Evolutionary conservation across 2,797 vertebrate genomes (phyloP).

Genomic region (Heliangelus exortis): DNA sequence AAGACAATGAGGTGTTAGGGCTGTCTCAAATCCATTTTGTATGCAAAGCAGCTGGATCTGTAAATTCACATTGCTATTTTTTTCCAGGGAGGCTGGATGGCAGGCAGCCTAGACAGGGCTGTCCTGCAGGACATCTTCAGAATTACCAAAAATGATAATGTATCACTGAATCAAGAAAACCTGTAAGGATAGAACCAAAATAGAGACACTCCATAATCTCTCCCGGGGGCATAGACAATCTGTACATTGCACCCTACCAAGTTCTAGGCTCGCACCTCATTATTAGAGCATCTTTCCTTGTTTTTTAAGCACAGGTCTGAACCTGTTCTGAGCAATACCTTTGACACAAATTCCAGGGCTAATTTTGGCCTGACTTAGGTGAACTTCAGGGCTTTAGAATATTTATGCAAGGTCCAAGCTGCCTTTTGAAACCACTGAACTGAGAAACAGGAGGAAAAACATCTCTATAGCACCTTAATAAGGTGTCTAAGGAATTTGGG

Average conservation of each 20-base stretch:
- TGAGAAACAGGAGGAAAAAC: background rate
- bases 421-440: slow-evolving; percentile 4
- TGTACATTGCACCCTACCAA: background rate
- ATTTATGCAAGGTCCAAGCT: background rate
- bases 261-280: background rate
- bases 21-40: background rate
- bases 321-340: background rate
- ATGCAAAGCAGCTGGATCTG: background rate
- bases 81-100: background rate
- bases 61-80: background rate
- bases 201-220: background rate
- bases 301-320: background rate
- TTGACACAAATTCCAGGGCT: background rate
- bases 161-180: background rate
- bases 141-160: background rate
- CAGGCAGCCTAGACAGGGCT: background rate
- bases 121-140: background rate
- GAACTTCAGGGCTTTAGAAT: slow-evolving; percentile 19
- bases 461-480: background rate
- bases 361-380: background rate
- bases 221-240: background rate
- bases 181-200: background rate
- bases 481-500: background rate
- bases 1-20: background rate
- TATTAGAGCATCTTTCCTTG: background rate